Evolutionary conservation across 2,113 vertebrate genomes (phyloP).

Genomic region (Pithys albifrons): DNA sequence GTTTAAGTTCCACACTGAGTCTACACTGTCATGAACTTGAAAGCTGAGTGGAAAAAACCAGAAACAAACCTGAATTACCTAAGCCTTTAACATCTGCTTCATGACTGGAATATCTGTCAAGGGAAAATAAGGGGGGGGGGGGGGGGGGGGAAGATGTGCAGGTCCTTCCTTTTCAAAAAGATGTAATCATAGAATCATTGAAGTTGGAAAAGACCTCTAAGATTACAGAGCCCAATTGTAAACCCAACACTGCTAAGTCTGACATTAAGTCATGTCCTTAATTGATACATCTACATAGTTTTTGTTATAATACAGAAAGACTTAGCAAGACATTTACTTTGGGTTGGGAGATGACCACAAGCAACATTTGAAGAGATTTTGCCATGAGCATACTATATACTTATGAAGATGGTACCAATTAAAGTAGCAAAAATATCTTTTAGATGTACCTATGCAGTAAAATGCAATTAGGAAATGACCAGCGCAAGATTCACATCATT

Average conservation of each 20-base stretch:
- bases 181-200: not conserved
- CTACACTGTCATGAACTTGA: not conserved
- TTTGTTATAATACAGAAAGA: constrained; percentile 44
- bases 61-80: not conserved
- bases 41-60: not conserved
- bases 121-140: not conserved
- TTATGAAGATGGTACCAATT: not conserved
- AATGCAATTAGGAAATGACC: not conserved
- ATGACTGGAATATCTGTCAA: constrained; percentile 38
- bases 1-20: constrained; percentile 25
- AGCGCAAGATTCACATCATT: not conserved
- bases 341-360: constrained; percentile 1
- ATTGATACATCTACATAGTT: not conserved
- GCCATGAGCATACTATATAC: not conserved
- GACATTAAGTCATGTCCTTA: not conserved
- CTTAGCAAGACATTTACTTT: constrained; percentile 49
- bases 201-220: not conserved
- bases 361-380: constrained; percentile 31
- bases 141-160: not conserved
- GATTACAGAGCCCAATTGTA: not conserved
- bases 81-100: constrained; percentile 51
- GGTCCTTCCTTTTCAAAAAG: constrained; percentile 24
- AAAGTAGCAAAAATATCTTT: not conserved
- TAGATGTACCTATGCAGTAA: not conserved
- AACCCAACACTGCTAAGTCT: not conserved